These are phyloP conservation scores for Gymnothorax reevesii DNA, from an alignment of 2,797 vertebrate species.

Conservation along the genomic window DNA sequence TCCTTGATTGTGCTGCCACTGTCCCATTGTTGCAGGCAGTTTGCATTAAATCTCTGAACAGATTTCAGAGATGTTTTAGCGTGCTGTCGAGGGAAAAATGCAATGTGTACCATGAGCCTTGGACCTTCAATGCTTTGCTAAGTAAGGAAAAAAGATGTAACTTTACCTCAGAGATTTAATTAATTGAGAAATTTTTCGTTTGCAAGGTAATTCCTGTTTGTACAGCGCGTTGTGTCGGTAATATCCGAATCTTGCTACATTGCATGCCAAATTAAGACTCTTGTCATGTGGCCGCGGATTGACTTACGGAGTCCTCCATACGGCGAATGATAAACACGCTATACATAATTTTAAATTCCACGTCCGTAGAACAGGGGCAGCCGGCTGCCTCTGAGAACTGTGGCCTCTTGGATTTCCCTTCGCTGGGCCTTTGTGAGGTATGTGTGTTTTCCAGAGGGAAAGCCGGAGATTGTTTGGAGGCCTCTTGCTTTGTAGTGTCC, in stretches of 20 bases:
- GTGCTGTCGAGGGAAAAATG: background rate
- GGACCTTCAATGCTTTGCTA: background rate
- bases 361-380: background rate
- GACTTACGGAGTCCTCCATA: background rate
- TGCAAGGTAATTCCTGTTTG: background rate
- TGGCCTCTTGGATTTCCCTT: background rate
- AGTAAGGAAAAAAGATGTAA: no score
- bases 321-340: background rate
- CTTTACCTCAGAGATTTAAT: background rate
- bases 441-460: constrained; percentile 20
- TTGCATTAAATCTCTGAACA: background rate
- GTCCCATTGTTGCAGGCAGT: background rate
- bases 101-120: background rate
- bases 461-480: constrained; percentile 16
- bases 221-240: background rate
- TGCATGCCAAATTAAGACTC: background rate
- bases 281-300: background rate
- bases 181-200: background rate
- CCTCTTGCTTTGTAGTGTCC: constrained; percentile 25
- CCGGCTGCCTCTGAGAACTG: background rate
- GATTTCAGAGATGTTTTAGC: background rate
- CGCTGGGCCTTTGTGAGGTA: background rate
- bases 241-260: background rate
- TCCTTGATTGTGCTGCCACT: background rate
- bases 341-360: background rate